phyloP scores from a whole-genome alignment of 2,797 vertebrate species.

The Netta rufina region DNA sequence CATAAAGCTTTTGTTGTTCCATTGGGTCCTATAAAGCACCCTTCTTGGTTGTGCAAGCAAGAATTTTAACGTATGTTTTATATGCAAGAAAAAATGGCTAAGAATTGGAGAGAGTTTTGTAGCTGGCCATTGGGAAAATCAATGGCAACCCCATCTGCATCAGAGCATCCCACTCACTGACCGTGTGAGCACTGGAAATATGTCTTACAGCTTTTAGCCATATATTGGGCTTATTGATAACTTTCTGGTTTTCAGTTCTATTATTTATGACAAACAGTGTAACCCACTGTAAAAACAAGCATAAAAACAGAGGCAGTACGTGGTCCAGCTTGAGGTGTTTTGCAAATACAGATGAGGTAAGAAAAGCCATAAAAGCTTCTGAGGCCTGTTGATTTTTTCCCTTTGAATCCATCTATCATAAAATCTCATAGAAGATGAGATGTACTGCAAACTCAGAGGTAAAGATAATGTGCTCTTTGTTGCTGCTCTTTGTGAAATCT shows the following conservation, averaged over 20 bases:
- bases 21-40: neutral
- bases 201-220: neutral
- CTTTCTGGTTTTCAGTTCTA: neutral
- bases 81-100: fast-evolving
- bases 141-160: neutral
- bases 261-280: neutral
- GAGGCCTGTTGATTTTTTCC: neutral
- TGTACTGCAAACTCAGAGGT: neutral
- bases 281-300: neutral
- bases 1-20: neutral
- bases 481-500: neutral
- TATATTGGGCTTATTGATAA: neutral
- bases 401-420: neutral
- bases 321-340: neutral
- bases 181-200: neutral
- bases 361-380: neutral
- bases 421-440: neutral
- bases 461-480: neutral
- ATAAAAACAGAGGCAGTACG: neutral
- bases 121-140: neutral
- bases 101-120: neutral
- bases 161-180: neutral
- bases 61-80: neutral
- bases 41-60: neutral
- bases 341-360: neutral